phyloP scores from a whole-genome alignment of 92 coral and sea anemone species.

The Epizoanthus illoricatus region DNA sequence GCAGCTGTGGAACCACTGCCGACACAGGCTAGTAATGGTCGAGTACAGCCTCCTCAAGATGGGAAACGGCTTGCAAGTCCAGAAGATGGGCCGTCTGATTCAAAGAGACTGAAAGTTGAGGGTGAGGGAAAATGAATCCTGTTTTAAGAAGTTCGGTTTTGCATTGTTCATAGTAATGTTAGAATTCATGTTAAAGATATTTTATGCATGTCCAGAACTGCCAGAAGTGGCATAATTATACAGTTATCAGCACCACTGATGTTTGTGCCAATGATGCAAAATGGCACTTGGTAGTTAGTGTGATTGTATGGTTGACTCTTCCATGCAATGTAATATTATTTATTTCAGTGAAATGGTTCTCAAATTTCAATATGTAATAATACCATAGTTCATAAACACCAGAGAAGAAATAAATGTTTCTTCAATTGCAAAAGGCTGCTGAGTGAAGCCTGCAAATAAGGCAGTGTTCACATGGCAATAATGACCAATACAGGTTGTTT shows the following conservation, averaged over 20 bases:
- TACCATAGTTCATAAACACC: no score
- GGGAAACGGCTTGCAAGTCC: conserved; percentile 46
- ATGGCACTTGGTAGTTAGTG: no score
- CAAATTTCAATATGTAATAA: no score
- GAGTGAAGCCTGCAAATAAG: no score
- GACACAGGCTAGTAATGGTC: conserved; percentile 33
- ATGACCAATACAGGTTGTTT: no score
- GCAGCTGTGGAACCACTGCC: conserved; percentile 24
- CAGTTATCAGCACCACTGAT: neutral
- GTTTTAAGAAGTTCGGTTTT: neutral
- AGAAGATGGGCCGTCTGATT: conserved; percentile 65
- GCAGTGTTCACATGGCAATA: no score
- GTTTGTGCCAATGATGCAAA: no score
- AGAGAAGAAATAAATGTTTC: no score
- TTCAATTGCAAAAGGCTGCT: no score
- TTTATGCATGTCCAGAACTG: neutral
- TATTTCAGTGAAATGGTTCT: conserved; percentile 6
- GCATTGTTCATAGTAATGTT: neutral
- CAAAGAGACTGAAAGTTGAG: conserved; percentile 66
- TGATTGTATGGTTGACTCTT: neutral
- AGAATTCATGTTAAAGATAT: neutral
- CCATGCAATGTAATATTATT: neutral
- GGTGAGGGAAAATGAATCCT: conserved; percentile 32
- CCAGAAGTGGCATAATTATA: neutral
- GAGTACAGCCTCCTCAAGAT: conserved; percentile 41